Conservation (phyloP, 1,140 invertebrate species). For the Lasaia peninsularis region DNA sequence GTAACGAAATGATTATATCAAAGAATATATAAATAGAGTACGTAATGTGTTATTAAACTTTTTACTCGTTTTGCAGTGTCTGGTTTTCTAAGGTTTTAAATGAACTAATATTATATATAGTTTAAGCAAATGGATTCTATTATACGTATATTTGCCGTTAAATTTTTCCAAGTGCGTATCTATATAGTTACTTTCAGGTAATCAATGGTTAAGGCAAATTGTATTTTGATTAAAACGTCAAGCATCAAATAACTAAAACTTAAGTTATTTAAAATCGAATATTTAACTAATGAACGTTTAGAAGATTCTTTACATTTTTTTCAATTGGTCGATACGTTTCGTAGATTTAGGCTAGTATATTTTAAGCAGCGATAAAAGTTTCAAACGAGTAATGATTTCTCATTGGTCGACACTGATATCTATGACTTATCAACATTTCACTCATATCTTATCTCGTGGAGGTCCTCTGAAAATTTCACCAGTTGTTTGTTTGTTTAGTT, state of each 20-base stretch:
- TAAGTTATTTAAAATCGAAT: no score
- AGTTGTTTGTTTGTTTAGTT: constrained; percentile 56
- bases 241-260: no score
- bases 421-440: constrained; percentile 54
- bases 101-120: no score
- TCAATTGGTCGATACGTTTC: neutral
- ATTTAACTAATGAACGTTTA: no score
- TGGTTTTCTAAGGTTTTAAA: neutral
- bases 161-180: no score
- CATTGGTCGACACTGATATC: constrained; percentile 21
- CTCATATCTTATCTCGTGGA: constrained; percentile 51
- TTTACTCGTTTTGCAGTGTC: neutral
- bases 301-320: neutral
- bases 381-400: neutral
- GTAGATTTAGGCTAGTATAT: neutral
- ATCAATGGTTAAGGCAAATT: no score
- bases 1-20: no score
- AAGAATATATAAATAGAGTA: no score
- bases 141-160: no score
- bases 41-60: neutral
- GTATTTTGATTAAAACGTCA: no score
- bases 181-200: no score
- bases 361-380: neutral
- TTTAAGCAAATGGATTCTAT: no score
- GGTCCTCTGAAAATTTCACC: constrained; percentile 48